Base-by-base conservation (phyloP, 2,888 invertebrate species). In the Artemia sp. region DNA sequence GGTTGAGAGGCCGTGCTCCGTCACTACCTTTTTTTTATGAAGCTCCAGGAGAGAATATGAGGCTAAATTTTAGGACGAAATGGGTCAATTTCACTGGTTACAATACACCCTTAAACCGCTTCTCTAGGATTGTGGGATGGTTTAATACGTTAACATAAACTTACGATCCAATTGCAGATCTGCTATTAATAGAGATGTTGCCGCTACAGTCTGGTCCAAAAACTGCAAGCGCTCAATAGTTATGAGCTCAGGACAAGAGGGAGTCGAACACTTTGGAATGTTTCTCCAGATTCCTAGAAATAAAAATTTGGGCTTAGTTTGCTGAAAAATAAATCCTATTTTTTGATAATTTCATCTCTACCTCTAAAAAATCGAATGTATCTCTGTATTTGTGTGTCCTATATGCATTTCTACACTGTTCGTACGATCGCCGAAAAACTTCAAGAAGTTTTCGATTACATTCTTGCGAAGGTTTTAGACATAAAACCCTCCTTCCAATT, bases 81-180 rank as follows among this genome's bases (percentile, higher is more conserved):
- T 38, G 38, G 38, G 5, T 0, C 38, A 38, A 38, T 38, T 38
- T 38, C 38, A 38, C 5, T 38, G 38, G 4, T 19, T 38, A 38
- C 3, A 38, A 38, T 38, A 38, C 38, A 38, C 38, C 38, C 38
- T 38, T 38, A 38, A 38, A 3, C 38, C 38, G 0, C 38, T 6
- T 6, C 38, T 38, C 38, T 38, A 38, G 38, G 38, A 38, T 38
- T 38, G 38, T 6, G 38, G 38, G 38, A 38, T 38, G 38, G 38
- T 38, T 38, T 5, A 38, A 38, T 38, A 38, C 38, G 3, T 38
- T 38, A 4, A 38, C 38, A 38, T 38, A 38, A n/a, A 19, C 52
- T 69, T 67, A 71, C 71, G 58, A 12, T 71, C 69, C 8, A 69
- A 53, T 50, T 71, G 71, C 50, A 58, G 8, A 51, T 67, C 19